phyloP scores from a whole-genome alignment of 2,888 invertebrate species.

The Sphaerolaimus hirsutus region DNA sequence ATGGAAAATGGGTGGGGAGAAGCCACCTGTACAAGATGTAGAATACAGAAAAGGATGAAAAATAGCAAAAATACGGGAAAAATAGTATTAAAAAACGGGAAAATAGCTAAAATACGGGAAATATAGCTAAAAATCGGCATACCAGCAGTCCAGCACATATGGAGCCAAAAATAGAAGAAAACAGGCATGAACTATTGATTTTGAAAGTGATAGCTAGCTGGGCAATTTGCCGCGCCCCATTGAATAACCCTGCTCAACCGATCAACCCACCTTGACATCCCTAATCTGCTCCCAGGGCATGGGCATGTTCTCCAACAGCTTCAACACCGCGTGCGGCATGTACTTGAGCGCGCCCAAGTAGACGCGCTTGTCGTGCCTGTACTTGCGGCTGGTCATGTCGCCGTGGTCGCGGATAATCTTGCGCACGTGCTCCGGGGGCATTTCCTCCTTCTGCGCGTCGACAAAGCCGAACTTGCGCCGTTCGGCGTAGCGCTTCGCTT shows the following conservation, averaged over 20 bases:
- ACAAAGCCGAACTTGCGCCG: conserved; percentile 95
- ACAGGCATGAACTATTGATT: not conserved
- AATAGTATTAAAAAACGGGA: no score
- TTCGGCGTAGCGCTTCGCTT: conserved; percentile 91
- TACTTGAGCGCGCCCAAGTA: conserved; percentile 93
- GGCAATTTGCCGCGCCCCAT: not conserved
- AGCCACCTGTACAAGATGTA: no score
- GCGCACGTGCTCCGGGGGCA: conserved; percentile 95
- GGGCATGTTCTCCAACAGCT: conserved; percentile 96
- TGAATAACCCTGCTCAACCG: not conserved
- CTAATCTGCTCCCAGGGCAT: conserved; percentile 99
- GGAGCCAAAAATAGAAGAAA: not conserved
- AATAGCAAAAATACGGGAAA: no score
- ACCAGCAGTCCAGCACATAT: not conserved
- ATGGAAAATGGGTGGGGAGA: no score
- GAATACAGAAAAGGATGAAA: no score
- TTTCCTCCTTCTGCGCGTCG: conserved; percentile 95
- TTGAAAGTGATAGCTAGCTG: not conserved
- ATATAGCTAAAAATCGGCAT: not conserved
- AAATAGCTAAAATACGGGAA: no score
- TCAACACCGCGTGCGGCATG: conserved; percentile 98
- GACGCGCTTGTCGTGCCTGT: conserved; percentile 89
- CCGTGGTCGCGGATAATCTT: conserved; percentile 98
- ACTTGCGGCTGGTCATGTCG: conserved; percentile 96
- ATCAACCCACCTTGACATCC: conserved; percentile 50